A percentile compares a stretch with the other conserved stretches of the same genome.
Conservation (phyloP, 2,888 invertebrate species). For the Epinotia bilunana region DNA sequence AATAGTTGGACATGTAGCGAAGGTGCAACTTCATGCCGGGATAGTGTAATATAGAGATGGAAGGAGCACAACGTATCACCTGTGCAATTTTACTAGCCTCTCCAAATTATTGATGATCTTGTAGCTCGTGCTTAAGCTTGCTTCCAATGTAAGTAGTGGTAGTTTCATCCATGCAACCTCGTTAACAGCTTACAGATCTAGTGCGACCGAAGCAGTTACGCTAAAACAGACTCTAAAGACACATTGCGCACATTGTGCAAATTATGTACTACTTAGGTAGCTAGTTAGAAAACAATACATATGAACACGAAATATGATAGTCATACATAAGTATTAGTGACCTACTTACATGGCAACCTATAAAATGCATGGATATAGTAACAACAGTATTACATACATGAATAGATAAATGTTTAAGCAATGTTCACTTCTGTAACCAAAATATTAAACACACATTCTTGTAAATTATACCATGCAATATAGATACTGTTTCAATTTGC, state of each 20-base stretch:
- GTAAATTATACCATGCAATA: neutral
- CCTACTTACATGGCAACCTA: neutral
- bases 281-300: neutral
- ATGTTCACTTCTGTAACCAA: constrained; percentile 5
- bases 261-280: neutral
- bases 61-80: neutral
- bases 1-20: neutral
- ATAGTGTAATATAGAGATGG: neutral
- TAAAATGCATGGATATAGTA: neutral
- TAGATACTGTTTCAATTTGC: neutral
- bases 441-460: neutral
- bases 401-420: constrained; percentile 3
- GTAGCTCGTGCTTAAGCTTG: constrained; percentile 6
- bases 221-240: constrained; percentile 16
- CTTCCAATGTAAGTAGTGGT: neutral
- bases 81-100: neutral
- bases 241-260: constrained; percentile 3
- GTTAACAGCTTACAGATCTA: neutral
- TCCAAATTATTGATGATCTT: neutral
- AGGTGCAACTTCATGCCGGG: constrained; percentile 15
- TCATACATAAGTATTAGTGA: neutral
- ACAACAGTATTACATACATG: neutral
- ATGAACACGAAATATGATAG: neutral
- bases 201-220: neutral
- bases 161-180: neutral